phyloP scores from a whole-genome alignment of 2,888 invertebrate genomes.

The Mythimna lalbum region DNA sequence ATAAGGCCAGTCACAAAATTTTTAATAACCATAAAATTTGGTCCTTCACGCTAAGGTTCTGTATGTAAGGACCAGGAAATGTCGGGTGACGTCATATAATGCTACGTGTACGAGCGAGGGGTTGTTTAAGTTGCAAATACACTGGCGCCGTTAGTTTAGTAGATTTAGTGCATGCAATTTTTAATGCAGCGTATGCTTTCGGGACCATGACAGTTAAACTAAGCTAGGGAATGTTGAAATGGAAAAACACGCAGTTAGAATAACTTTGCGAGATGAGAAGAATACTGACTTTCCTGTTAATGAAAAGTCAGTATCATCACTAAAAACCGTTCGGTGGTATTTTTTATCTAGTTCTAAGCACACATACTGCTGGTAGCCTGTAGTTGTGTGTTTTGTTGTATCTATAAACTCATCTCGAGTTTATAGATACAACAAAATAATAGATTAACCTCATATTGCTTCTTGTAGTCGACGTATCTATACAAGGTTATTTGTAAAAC shows the following conservation, averaged over 20 bases:
- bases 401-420: too few species aligned
- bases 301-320: neutral
- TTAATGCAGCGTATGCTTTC: conserved; percentile 9
- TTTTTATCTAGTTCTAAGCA: neutral
- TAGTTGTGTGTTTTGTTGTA: too few species aligned
- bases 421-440: neutral
- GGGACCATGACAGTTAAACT: conserved; percentile 20
- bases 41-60: conserved; percentile 58
- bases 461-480: neutral
- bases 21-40: conserved; percentile 67
- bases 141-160: conserved; percentile 6
- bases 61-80: conserved; percentile 62
- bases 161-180: conserved; percentile 13
- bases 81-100: conserved; percentile 66
- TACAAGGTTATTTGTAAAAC: too few species aligned
- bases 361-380: neutral
- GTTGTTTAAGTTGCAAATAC: conserved; percentile 46
- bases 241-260: neutral
- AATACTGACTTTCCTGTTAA: neutral
- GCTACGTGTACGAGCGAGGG: conserved; percentile 46
- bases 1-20: conserved; percentile 62
- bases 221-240: conserved; percentile 2
- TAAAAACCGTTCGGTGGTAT: neutral
- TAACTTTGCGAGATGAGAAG: conserved; percentile 1
- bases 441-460: conserved; percentile 17